Conservation (phyloP, 2,113 vertebrate species). For the Anas platyrhynchos region DNA sequence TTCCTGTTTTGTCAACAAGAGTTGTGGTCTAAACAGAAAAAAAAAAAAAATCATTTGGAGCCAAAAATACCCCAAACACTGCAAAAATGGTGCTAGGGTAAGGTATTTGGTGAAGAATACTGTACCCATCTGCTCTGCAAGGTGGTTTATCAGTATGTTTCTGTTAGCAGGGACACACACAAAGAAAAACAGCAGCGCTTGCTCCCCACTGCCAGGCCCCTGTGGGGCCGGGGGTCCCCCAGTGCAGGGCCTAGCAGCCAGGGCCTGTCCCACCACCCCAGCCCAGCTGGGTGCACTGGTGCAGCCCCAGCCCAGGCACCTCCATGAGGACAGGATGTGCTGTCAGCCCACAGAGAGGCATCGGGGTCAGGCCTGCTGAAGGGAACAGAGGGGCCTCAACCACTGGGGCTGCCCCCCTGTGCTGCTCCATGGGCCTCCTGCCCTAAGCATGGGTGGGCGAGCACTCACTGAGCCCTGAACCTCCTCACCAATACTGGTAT, state of each 20-base stretch:
- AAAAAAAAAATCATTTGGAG: not conserved
- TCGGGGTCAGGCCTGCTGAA: not conserved
- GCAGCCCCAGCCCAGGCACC: not conserved
- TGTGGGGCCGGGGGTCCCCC: accelerated
- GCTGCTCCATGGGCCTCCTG: not conserved
- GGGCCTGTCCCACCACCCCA: not conserved
- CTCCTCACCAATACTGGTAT: not conserved
- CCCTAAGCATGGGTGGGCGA: not conserved
- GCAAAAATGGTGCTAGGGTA: not conserved
- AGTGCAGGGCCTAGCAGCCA: not conserved
- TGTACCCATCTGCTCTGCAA: not conserved
- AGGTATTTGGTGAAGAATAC: not conserved
- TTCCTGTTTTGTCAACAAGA: not conserved
- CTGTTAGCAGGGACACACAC: not conserved
- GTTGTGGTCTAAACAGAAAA: not conserved
- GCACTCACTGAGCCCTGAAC: not conserved
- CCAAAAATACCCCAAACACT: not conserved
- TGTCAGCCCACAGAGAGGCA: not conserved
- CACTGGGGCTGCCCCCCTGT: not conserved
- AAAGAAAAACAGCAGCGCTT: not conserved
- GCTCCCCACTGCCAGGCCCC: not conserved
- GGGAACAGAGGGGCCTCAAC: not conserved
- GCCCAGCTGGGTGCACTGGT: too few species aligned
- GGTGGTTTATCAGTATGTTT: not conserved
- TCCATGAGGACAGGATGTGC: not conserved